Evolutionary conservation across 2,888 invertebrate genomes (phyloP).

Genomic region (Leptopilina drosophilae): DNA sequence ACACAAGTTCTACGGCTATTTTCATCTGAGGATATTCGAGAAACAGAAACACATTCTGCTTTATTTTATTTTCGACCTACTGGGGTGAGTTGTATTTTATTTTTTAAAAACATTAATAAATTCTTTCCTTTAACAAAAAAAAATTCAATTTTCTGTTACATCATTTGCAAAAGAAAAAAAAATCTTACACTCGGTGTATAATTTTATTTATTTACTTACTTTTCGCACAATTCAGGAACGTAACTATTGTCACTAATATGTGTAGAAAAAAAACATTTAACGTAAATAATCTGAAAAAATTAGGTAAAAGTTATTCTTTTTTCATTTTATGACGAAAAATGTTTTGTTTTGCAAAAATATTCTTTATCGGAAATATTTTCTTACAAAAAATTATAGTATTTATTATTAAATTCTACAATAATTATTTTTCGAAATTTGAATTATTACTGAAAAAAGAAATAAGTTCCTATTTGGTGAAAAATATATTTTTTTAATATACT

Average conservation of each 20-base stretch:
- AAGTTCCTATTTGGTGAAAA: too few species aligned
- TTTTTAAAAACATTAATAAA: background rate
- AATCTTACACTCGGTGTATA: background rate
- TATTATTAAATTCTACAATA: too few species aligned
- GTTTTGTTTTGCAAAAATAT: too few species aligned
- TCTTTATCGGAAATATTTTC: too few species aligned
- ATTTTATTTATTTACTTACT: background rate
- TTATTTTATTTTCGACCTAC: background rate
- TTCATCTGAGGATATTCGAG: conserved; percentile 23
- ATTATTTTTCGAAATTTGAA: too few species aligned
- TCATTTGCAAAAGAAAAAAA: background rate
- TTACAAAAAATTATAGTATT: too few species aligned
- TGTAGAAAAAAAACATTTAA: background rate
- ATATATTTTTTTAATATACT: too few species aligned
- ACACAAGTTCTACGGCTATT: conserved; percentile 21
- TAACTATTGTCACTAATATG: background rate
- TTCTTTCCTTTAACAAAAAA: background rate
- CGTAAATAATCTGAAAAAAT: background rate
- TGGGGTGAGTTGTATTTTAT: background rate
- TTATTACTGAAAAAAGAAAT: too few species aligned
- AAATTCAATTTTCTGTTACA: background rate
- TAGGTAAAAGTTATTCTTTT: too few species aligned
- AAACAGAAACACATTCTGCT: background rate
- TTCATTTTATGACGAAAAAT: too few species aligned
- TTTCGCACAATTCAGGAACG: conserved; percentile 17